Conservation (phyloP, 1,140 invertebrate genomes). For the Chrysomallon squamiferum region DNA sequence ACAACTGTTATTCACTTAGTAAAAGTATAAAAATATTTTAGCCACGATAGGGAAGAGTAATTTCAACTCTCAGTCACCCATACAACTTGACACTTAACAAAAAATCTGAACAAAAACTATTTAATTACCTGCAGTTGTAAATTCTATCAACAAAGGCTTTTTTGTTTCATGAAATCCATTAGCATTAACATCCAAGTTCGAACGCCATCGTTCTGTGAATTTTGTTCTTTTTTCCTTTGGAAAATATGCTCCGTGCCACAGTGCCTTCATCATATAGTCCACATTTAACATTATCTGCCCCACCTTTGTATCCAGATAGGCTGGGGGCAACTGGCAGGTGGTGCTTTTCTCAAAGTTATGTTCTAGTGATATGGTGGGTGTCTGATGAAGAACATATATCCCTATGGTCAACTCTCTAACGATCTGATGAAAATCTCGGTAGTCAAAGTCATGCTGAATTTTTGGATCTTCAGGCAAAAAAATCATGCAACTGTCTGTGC, state of each 20-base stretch:
- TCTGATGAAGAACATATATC: slow-evolving; percentile 62
- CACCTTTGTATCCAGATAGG: slow-evolving; percentile 59
- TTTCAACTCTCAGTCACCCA: no score
- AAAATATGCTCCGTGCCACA: slow-evolving; percentile 63
- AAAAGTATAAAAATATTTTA: no score
- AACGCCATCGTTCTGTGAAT: slow-evolving; percentile 62
- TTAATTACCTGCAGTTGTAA: slow-evolving; percentile 57
- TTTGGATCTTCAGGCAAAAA: slow-evolving; percentile 28
- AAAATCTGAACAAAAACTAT: no score
- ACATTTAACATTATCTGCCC: slow-evolving; percentile 59
- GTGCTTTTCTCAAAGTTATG: slow-evolving; percentile 61
- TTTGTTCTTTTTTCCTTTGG: slow-evolving; percentile 62
- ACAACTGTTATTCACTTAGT: no score
- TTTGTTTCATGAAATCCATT: slow-evolving; percentile 58
- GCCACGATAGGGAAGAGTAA: no score
- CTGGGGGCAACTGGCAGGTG: slow-evolving; percentile 58
- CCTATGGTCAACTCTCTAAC: slow-evolving; percentile 61
- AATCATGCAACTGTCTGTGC: slow-evolving; percentile 31
- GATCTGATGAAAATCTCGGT: slow-evolving; percentile 60
- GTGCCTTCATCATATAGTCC: slow-evolving; percentile 62
- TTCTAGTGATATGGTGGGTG: slow-evolving; percentile 56
- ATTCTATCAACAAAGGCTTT: slow-evolving; percentile 58
- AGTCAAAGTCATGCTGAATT: slow-evolving; percentile 32
- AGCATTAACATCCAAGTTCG: slow-evolving; percentile 55
- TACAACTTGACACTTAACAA: no score